phyloP scores from a whole-genome alignment of 2,888 invertebrate species.

The Acleris laterana region DNA sequence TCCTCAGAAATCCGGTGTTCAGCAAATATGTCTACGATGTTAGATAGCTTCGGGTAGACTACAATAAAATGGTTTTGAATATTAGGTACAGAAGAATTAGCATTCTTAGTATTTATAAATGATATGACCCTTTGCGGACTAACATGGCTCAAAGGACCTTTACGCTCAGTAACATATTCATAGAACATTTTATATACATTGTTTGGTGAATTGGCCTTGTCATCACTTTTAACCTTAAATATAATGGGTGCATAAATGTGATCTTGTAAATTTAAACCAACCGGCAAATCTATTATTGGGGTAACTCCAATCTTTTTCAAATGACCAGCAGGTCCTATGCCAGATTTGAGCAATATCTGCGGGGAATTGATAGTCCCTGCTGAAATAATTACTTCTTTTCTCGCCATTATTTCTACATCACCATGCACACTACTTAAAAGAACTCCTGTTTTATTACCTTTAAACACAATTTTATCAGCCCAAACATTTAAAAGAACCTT shows the following conservation, averaged over 20 bases:
- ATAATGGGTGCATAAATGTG: slow-evolving; percentile 44
- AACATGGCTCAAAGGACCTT: slow-evolving; percentile 26
- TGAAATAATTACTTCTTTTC: slow-evolving; percentile 72
- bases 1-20: slow-evolving; percentile 28
- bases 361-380: slow-evolving; percentile 81
- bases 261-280: slow-evolving; percentile 70
- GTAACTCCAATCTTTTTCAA: slow-evolving; percentile 48
- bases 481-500: slow-evolving; percentile 47
- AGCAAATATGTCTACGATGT: slow-evolving; percentile 22
- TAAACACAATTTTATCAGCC: slow-evolving; percentile 50
- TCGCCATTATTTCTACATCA: slow-evolving; percentile 53
- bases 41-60: slow-evolving; percentile 18
- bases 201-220: neutral
- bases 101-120: slow-evolving; percentile 35
- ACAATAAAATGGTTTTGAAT: slow-evolving; percentile 37
- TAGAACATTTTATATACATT: slow-evolving; percentile 16
- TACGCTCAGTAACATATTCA: slow-evolving; percentile 22
- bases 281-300: slow-evolving; percentile 62
- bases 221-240: slow-evolving; percentile 24
- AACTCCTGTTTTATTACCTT: slow-evolving; percentile 48
- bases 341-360: slow-evolving; percentile 85
- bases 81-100: slow-evolving; percentile 24
- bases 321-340: slow-evolving; percentile 67
- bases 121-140: slow-evolving; percentile 32
- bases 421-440: slow-evolving; percentile 46